A percentile compares a stretch with the other conserved stretches of the same genome.
These are phyloP conservation scores for Rotaria socialis DNA, from an alignment of 2,888 invertebrate species.

Conservation along the genomic window DNA sequence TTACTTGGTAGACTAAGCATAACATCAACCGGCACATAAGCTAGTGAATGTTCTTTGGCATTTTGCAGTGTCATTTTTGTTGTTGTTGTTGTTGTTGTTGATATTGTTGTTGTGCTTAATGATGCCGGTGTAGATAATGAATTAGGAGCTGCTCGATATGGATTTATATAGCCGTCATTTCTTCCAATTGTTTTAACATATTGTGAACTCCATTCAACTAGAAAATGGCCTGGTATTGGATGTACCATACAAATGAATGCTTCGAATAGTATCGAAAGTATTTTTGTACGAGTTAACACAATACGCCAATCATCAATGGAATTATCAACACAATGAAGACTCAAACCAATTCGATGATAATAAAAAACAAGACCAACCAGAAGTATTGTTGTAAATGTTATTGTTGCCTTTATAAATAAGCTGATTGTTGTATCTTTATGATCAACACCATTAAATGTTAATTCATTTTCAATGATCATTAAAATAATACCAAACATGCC, in stretches of 20 bases:
- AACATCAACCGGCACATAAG: constrained; percentile 54
- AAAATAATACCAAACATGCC: constrained; percentile 54
- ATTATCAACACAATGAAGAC: constrained; percentile 56
- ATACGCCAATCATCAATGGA: constrained; percentile 56
- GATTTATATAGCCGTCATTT: background rate
- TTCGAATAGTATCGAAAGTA: constrained; percentile 72
- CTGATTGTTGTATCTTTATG: constrained; percentile 49
- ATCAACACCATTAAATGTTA: constrained; percentile 51
- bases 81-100: background rate
- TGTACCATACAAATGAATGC: constrained; percentile 55
- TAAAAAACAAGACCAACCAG: constrained; percentile 53
- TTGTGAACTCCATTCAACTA: constrained; percentile 32
- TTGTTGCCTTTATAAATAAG: constrained; percentile 52
- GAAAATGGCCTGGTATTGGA: constrained; percentile 53
- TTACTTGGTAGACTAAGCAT: constrained; percentile 50
- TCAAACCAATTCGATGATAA: constrained; percentile 55
- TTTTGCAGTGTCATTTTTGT: background rate
- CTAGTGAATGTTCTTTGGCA: background rate
- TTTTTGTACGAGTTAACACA: constrained; percentile 51
- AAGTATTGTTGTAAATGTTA: constrained; percentile 54
- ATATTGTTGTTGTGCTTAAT: background rate
- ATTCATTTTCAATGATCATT: constrained; percentile 57
- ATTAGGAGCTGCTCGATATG: background rate
- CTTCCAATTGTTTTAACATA: background rate
- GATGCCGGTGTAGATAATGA: background rate